Base-by-base conservation (phyloP, 2,888 invertebrate species). In the Osmoderma eremita region DNA sequence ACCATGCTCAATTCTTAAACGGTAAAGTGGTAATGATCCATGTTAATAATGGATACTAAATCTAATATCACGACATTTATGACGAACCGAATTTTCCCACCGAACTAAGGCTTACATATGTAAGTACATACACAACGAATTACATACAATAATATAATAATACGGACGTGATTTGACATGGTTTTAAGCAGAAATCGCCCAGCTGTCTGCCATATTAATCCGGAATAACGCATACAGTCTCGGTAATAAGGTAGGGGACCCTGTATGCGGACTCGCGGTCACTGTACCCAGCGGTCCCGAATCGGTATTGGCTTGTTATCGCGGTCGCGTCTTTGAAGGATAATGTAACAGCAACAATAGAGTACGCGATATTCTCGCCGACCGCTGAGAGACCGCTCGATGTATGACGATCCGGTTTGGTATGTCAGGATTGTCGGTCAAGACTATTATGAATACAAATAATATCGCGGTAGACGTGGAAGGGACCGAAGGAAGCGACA, bases 251-350 rank as follows among this genome's bases (percentile, higher is more conserved):
- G 58, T 53, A 36, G 38, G n/a, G 53, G 8, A 53, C 41, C 22
- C 45, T 20, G 56, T 50, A 50, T 18, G 12, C 1, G 15, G 18
- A 13, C 63, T 51, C 30, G 67, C 71, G 70, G 71, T 72, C 72
- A 70, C 66, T 71, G 72, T 70, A 72, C 70, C 67, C 64, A 67
- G 18, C 39, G 22, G 10, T 18, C 13, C 56, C 56, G 22, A 56
- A 56, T 56, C 56, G 41, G 41, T 18, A 22, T 56, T 56, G 20
- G 56, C 69, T 72, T 30, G 30, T 67, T 72, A 69, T 72, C 70
- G 72, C 71, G 67, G 67, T 71, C 67, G 65, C 58, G 42, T 38
- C 17, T 12, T 12, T 20, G 49, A 49, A 49, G 49, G 22, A 30
- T 30, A 30, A 30, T 30, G 6, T 30, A 30, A 30, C 30, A 30